Evolutionary conservation across 2,113 vertebrate species (phyloP), one percentile per base, ranked within the genome.

Genomic region (Jaculus jaculus): DNA sequence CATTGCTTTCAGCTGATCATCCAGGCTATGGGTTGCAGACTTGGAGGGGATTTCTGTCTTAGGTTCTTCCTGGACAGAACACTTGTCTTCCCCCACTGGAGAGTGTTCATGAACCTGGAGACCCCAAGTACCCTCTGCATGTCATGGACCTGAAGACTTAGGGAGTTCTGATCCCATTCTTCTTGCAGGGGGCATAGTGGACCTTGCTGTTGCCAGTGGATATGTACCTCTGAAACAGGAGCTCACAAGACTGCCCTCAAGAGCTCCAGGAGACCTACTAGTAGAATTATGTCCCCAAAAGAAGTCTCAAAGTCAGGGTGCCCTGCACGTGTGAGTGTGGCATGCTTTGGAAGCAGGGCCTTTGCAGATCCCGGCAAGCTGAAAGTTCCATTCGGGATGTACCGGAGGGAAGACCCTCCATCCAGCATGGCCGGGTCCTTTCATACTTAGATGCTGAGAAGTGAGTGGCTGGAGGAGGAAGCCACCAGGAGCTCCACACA

Each of bases 1-100:
- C n/a, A n/a, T n/a, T n/a, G n/a, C n/a, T n/a, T n/a, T n/a, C n/a
- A n/a, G n/a, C n/a, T n/a, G n/a, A 47, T 47, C 42, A 47, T 5
- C 42, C 42, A 47, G 15, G 9, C 20, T 30, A 42, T 58, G 51
- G 39, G 21, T 16, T 37, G 1, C 66, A 3, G 8, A 39, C 34
- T 39, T 15, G 10, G 39, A 20, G 34, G 30, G 7, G 42, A 21
- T 18, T 3, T 37, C 61, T 23, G 47, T 15, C 51, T 11, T 2
- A 0, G 34, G 21, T 1, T n/a, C 28, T 10, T 3, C 34, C 42
- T 26, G n/a, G 10, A 7, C 0, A 0, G 8, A 47, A 16, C 24
- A n/a, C 51, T 39, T 4, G 15, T n/a, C 34, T 47, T 32, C 28
- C 24, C 28, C n/a, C 17, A 0, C 9, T n/a, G 4, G 7, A 12